Evolutionary conservation across 2,888 invertebrate species (phyloP).

Genomic region (Dorcus parallelipipedus): DNA sequence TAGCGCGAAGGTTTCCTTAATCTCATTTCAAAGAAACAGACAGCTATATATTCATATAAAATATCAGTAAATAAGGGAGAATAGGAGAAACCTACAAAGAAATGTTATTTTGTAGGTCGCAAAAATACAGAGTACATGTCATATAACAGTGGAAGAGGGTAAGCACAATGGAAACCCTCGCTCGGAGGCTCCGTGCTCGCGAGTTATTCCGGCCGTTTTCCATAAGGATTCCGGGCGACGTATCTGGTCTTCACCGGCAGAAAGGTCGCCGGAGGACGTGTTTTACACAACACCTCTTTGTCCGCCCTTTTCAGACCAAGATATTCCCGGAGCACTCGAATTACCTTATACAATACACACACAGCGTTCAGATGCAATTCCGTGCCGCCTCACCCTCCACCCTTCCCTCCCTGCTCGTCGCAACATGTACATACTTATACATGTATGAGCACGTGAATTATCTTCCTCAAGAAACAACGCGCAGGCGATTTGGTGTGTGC

Average conservation of each 20-base stretch:
- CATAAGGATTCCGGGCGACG: too few species aligned
- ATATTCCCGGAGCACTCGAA: conserved; percentile 1
- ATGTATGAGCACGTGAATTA: neutral
- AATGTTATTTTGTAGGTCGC: too few species aligned
- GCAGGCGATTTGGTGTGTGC: neutral
- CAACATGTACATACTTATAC: neutral
- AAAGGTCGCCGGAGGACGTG: conserved; percentile 1
- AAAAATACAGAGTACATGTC: too few species aligned
- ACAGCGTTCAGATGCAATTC: neutral
- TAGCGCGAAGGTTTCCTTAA: too few species aligned
- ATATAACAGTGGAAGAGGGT: too few species aligned
- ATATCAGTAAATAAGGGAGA: too few species aligned
- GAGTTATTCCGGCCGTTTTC: too few species aligned
- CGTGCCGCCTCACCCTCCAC: neutral
- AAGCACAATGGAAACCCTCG: too few species aligned
- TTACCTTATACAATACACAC: neutral
- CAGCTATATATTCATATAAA: too few species aligned
- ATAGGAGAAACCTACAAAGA: too few species aligned
- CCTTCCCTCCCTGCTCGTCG: neutral
- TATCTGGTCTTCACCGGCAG: neutral
- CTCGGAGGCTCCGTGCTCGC: too few species aligned
- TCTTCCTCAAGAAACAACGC: neutral
- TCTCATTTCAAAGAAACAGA: too few species aligned
- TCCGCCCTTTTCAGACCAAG: neutral
- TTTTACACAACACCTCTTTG: conserved; percentile 3